Evolutionary conservation across 2,113 vertebrate genomes (phyloP), one percentile per base, ranked within the genome.

Genomic region (Hemibagrus wyckioides): DNA sequence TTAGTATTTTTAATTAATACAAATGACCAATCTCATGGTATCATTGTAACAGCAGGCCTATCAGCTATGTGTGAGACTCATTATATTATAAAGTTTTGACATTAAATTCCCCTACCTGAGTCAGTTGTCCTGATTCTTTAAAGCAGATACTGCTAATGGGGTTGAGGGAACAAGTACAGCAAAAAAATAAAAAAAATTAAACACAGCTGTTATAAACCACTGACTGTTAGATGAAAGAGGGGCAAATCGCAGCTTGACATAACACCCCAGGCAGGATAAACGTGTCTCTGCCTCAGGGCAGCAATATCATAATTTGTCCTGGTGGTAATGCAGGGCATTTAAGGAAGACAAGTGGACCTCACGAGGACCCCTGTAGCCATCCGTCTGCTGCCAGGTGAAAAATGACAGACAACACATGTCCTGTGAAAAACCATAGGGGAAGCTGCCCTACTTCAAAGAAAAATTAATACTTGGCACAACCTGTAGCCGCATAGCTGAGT

Each of bases 391-490:
- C 89, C 90, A 93, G 90, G 91, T 94, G 92, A 94, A 90, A 90
- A 90, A 94, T 94, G 91, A 93, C 89, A 91, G 81, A 91, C 90
- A 82, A 90, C 91, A 82, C 63, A 90, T 89, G 89, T 92, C 87
- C 89, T 86, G 91, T 91, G 84, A 88, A 89, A 50, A 52, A 44
- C 48, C 87, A 77, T 85, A 69, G 25, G 75, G 56, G 86, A 86
- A 33, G 30, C 73, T 83, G 85, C 80, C 80, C 88, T 92, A 92
- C 77, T 92, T 92, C 92, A 90, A 71, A 85, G 88, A 92, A 89
- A 93, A 93, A 94, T 93, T 87, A 93, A 93, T 92, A 90, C 91
- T 86, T 93, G 91, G 92, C 92, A 93, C 54, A 85, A 82, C 88
- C 85, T 63, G 81, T 82, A 23, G 52, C 76, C 85, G 61, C 59